These are phyloP conservation scores for Mercenaria mercenaria DNA, from an alignment of 1,140 invertebrate species.

Conservation along the genomic window DNA sequence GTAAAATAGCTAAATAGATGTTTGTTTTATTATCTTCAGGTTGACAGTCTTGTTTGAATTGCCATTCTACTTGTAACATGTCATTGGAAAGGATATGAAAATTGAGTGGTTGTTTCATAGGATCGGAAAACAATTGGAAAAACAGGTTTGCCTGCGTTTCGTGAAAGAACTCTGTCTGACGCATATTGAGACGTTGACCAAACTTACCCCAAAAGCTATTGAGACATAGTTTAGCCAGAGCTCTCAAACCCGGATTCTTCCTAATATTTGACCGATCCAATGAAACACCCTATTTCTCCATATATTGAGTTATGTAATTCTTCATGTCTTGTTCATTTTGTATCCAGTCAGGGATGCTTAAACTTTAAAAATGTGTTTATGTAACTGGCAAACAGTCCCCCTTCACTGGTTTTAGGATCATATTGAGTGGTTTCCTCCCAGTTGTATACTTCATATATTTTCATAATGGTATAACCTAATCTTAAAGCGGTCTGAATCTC, in stretches of 20 bases:
- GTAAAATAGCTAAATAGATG: slow-evolving; percentile 84
- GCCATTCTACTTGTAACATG: slow-evolving; percentile 30
- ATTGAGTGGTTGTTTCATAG: neutral
- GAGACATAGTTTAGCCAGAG: slow-evolving; percentile 74
- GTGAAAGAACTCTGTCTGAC: neutral
- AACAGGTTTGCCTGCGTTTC: neutral
- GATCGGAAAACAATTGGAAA: neutral
- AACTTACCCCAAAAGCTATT: slow-evolving; percentile 73
- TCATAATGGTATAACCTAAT: too few relatives aligned
- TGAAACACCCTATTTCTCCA: neutral
- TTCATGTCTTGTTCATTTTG: slow-evolving; percentile 54
- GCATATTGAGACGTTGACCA: slow-evolving; percentile 56
- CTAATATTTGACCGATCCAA: neutral
- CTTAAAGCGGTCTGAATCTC: too few relatives aligned
- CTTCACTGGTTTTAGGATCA: neutral
- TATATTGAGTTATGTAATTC: neutral
- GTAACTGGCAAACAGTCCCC: neutral
- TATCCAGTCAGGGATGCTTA: slow-evolving; percentile 46
- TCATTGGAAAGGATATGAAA: neutral
- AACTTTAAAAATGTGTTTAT: slow-evolving; percentile 50
- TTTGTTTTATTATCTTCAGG: slow-evolving; percentile 74
- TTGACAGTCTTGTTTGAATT: slow-evolving; percentile 25
- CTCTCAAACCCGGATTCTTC: slow-evolving; percentile 81
- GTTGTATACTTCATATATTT: too few relatives aligned
- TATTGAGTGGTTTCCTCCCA: too few relatives aligned